Conservation (phyloP, 2,888 invertebrate species). For the Chloroclysta siterata region DNA sequence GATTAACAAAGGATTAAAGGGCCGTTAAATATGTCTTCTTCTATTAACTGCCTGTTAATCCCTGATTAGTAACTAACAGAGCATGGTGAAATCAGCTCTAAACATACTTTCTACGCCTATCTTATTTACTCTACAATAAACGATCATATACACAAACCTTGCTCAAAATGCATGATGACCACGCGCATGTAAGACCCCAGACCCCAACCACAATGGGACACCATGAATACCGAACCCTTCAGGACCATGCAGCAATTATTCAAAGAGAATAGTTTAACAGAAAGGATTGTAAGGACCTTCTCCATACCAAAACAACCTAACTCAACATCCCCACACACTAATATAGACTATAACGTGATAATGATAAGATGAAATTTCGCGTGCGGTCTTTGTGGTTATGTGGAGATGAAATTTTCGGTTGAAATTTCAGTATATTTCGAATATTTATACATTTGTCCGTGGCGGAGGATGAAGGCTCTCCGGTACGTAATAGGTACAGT, state of each 20-base stretch:
- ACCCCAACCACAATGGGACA: constrained; percentile 76
- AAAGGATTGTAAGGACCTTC: constrained; percentile 79
- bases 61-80: too few relatives aligned
- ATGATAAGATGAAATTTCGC: constrained; percentile 34
- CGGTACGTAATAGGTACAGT: constrained; percentile 78
- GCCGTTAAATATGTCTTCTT: too few relatives aligned
- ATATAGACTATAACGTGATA: constrained; percentile 32
- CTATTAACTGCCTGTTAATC: too few relatives aligned
- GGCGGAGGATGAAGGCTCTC: constrained; percentile 72
- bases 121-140: background rate
- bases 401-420: constrained; percentile 40
- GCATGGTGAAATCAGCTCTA: too few relatives aligned
- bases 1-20: too few relatives aligned
- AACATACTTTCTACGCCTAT: background rate
- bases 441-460: constrained; percentile 81
- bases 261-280: constrained; percentile 86
- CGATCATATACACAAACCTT: background rate
- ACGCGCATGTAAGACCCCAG: constrained; percentile 42
- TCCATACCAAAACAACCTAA: constrained; percentile 45
- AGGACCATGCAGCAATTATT: constrained; percentile 85
- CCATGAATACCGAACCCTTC: constrained; percentile 83
- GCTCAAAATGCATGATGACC: constrained; percentile 32
- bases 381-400: constrained; percentile 18
- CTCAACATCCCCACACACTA: constrained; percentile 23
- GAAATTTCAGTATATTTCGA: constrained; percentile 81